Evolutionary conservation across 2,113 vertebrate genomes (phyloP).

Genomic region (Apteryx owenii): DNA sequence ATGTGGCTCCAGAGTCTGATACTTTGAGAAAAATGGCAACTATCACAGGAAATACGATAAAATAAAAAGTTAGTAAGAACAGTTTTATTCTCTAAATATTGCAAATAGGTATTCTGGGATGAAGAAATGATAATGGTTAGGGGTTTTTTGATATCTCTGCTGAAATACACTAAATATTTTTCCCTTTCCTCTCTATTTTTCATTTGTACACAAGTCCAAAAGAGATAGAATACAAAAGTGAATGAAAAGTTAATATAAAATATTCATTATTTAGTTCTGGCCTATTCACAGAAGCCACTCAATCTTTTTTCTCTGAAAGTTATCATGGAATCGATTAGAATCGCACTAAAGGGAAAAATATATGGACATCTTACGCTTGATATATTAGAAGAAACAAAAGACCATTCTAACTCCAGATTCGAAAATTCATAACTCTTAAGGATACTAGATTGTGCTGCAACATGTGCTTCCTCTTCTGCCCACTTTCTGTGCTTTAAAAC

Average conservation of each 20-base stretch:
- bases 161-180: neutral
- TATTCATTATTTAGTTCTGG: neutral
- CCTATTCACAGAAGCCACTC: neutral
- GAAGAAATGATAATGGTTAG: neutral
- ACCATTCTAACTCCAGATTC: neutral
- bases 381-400: neutral
- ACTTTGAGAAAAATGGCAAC: neutral
- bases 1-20: neutral
- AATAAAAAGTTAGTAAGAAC: neutral
- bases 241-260: neutral
- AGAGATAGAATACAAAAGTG: neutral
- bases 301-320: neutral
- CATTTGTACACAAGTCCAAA: neutral
- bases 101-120: neutral
- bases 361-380: accelerated
- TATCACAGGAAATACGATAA: neutral
- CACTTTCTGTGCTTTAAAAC: neutral
- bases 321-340: neutral
- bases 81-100: neutral
- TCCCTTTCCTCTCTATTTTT: neutral
- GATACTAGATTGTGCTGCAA: neutral
- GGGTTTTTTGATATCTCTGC: neutral
- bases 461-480: conserved; percentile 28
- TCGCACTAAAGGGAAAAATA: neutral
- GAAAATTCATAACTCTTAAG: neutral